Evolutionary conservation across 2,113 vertebrate species (phyloP), one percentile per base, ranked within the genome.

Genomic region (Eulacestoma nigropectus): DNA sequence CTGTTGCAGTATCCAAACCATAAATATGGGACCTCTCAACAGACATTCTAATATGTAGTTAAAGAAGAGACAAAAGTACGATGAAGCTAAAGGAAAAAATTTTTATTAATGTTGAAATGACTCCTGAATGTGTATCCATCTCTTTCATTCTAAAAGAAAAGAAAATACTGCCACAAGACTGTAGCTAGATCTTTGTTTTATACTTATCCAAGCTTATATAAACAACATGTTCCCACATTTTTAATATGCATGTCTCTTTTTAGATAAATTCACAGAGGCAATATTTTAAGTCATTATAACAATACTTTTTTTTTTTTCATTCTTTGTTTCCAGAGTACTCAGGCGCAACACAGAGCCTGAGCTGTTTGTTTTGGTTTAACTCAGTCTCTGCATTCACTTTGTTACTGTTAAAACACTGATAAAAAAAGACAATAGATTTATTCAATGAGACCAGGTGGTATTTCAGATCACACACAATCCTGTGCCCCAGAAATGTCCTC

Each of bases 391-490:
- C 11, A 33, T 76, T 91, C 62, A 65, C 30, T 87, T 82, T 82
- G 44, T 69, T 46, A 11, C 67, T 94, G 74, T 80, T 84, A 72
- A 82, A 95, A 47, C 53, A 46, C 56, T 73, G 86, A 88, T 93
- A 63, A 96, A 95, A 95, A 79, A 93, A 82, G 65, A 72, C 78
- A 87, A 87, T 84, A 42, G 87, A 60, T 93, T 94, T 64, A 49
- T 93, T 89, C 67, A 64, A 30, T 39, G 41, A 82, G 21, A 44
- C 25, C 35, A 52, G 52, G 56, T 3, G 2, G 17, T 78, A 41
- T 57, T 92, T 72, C 26, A 21, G 26, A 69, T 68, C 65, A 56
- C 17, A 62, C 49, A 79, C 16, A 57, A 5, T 16, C 13, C 46
- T 15, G 23, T 44, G 62, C 12, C 23, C 26, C 41, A 82, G 65